Base-by-base conservation (phyloP, 2,113 vertebrate genomes). In the Oncorhynchus gorbuscha region DNA sequence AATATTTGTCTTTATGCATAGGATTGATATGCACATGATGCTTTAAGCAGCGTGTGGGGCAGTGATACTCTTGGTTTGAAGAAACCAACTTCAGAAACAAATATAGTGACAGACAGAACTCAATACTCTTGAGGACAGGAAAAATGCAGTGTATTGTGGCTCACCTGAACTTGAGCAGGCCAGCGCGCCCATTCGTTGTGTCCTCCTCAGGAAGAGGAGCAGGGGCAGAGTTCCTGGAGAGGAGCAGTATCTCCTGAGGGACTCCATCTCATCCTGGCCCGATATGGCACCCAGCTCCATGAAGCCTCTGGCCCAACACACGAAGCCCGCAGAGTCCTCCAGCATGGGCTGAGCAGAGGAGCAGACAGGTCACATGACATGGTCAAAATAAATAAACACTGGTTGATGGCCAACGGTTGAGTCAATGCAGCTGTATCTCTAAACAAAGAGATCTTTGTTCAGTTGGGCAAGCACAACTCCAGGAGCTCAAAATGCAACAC, bases 291-390 rank as follows among this genome's bases (percentile, higher is more conserved):
- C 96, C 85, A 99, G 88, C 88, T 99, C 98, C 95, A 97, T 90
- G 90, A 97, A 99, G 7, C 98, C 98, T 75, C 98, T 92, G 5
- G 98, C 98, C 97, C 98, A 99, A 86, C 97, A 98, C 85, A 99
- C 84, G 83, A 99, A 99, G 64, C 97, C 97, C 0, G 95, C 95
- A 65, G 94, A 92, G 51, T 95, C 93, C 0, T 95, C 95, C 81
- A 98, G 71, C 1, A 95, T 92, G 11, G 98, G 97, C 98, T 99
- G 39, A 61, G 55, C 13, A 22, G 49, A 55, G 39, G 22, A 18
- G 67, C 16, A 69, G 68, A 45, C 16, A 70, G 62, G 35, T 16
- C 39, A 75, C 51, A 18, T 45, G 51, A 16, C 51, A 55, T 4
- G 14, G 16, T 14, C 12, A 55, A 45, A 45, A 12, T 45, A 45